Conservation (phyloP, 1,140 invertebrate genomes). For the Scylla paramamosain region DNA sequence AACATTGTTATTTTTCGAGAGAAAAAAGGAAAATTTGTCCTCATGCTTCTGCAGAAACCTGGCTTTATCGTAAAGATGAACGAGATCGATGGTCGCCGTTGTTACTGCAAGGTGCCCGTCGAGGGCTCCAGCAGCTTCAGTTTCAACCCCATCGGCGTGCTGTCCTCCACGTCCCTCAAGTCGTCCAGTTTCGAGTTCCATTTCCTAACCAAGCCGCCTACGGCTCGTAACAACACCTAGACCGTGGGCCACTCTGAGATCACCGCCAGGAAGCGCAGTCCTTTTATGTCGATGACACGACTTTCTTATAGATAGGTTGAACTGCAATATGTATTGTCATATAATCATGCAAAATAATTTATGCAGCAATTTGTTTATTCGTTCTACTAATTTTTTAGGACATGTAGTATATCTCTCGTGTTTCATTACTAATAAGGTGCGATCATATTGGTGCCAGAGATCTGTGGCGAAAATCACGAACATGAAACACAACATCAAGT, state of each 20-base stretch:
- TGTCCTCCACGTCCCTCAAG: neutral
- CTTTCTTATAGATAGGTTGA: neutral
- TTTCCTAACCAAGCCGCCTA: neutral
- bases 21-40: no score
- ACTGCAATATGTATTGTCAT: neutral
- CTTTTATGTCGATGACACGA: neutral
- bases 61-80: neutral
- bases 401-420: no score
- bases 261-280: neutral
- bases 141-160: neutral
- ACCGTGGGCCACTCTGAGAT: neutral
- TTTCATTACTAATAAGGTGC: no score
- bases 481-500: no score
- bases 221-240: neutral
- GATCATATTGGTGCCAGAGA: no score
- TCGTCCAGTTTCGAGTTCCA: neutral
- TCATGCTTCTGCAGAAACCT: conserved; percentile 14
- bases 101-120: conserved; percentile 29
- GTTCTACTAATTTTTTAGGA: no score
- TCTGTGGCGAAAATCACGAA: no score
- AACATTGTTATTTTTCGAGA: no score
- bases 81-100: neutral
- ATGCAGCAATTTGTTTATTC: no score
- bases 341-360: no score
- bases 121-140: neutral